These are phyloP conservation scores for Ptychodera flava DNA, from an alignment of 35 echinoderm and acorn worm species.

Conservation along the genomic window DNA sequence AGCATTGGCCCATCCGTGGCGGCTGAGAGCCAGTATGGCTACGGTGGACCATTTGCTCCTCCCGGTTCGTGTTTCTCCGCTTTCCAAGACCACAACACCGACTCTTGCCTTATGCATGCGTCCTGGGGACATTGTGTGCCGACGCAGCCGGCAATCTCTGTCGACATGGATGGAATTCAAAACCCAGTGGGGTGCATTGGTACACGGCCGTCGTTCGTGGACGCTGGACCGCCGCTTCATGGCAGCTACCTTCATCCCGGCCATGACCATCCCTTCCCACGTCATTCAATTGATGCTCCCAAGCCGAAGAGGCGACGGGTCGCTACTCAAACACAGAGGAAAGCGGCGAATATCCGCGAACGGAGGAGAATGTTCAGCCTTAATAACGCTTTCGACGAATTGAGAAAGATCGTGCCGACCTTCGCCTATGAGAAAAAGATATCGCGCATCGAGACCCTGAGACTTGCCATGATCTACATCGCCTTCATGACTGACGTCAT, in stretches of 20 bases:
- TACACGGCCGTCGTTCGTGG: background rate
- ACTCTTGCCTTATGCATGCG: background rate
- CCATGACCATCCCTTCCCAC: background rate
- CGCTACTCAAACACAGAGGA: conserved; percentile 63
- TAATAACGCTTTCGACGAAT: conserved; percentile 82
- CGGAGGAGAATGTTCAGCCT: conserved; percentile 76
- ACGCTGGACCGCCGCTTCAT: background rate
- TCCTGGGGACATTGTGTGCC: background rate
- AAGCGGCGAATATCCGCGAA: conserved; percentile 84
- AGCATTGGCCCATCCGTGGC: background rate
- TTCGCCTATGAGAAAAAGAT: conserved; percentile 71
- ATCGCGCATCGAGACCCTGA: conserved; percentile 78
- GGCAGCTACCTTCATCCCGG: background rate
- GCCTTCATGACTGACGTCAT: conserved; percentile 57
- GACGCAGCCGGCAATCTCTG: background rate
- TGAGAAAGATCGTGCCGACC: conserved; percentile 63
- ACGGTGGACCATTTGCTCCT: background rate
- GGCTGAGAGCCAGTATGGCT: background rate
- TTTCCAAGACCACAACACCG: background rate
- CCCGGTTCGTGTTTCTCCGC: background rate
- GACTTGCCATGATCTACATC: conserved; percentile 81
- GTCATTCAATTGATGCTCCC: background rate
- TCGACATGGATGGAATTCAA: background rate
- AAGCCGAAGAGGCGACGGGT: conserved; percentile 48
- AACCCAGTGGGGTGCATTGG: background rate